Evolutionary conservation across 1,140 invertebrate genomes (phyloP).

Genomic region (Sinella curviseta): DNA sequence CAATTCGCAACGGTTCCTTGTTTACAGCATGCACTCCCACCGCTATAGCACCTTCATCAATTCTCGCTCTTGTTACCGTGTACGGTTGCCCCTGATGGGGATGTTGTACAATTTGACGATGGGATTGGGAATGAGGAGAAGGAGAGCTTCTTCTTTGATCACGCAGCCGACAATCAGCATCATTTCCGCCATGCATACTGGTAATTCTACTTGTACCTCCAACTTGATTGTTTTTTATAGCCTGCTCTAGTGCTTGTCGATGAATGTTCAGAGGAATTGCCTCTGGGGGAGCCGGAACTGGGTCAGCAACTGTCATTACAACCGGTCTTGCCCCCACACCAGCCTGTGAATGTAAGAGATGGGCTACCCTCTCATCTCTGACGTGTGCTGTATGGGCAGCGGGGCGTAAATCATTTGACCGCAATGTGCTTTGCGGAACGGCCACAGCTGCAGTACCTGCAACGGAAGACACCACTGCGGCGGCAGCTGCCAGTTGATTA

Average conservation of each 20-base stretch:
- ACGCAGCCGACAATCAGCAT: too few relatives aligned
- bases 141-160: background rate
- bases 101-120: too few relatives aligned
- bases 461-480: background rate
- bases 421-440: background rate
- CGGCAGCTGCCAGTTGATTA: background rate
- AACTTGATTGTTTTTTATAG: conserved; percentile 10
- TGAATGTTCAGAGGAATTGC: background rate
- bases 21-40: background rate
- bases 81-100: too few relatives aligned
- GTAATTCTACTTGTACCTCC: too few relatives aligned
- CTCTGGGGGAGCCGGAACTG: background rate
- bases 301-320: background rate
- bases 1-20: background rate
- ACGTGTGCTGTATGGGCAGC: background rate
- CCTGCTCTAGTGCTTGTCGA: background rate
- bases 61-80: too few relatives aligned
- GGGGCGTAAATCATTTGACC: background rate
- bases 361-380: background rate
- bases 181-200: too few relatives aligned
- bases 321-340: background rate
- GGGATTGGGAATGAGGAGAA: background rate
- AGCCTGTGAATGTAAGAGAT: background rate
- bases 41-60: too few relatives aligned
- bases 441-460: too few relatives aligned